Evolutionary conservation across 2,888 invertebrate genomes (phyloP).

Genomic region (Meiosimyza decipiens): DNA sequence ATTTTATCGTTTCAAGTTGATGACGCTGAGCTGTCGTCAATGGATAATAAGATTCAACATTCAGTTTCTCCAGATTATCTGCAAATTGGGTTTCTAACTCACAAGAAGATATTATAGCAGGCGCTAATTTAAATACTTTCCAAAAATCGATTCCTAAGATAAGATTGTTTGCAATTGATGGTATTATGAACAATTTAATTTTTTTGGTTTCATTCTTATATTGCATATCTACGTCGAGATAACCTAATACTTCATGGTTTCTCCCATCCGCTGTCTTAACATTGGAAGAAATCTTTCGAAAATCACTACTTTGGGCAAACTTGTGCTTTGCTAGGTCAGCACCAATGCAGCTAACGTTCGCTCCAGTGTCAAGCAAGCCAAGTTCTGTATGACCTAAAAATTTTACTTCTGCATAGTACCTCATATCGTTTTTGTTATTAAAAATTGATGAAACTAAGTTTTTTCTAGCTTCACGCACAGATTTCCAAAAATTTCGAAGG

Average conservation of each 20-base stretch:
- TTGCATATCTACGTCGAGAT: conserved; percentile 7
- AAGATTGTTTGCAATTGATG: conserved; percentile 17
- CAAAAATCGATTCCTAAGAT: no score
- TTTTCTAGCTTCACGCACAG: not conserved
- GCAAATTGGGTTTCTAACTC: not conserved
- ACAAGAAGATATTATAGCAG: not conserved
- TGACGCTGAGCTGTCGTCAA: not conserved
- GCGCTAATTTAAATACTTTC: no score
- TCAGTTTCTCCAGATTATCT: not conserved
- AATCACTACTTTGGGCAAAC: not conserved
- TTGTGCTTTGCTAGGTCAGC: not conserved
- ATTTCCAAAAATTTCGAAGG: not conserved
- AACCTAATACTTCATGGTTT: not conserved
- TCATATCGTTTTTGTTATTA: not conserved
- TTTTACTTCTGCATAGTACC: not conserved
- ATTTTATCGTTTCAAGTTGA: not conserved
- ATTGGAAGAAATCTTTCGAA: not conserved
- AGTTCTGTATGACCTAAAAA: not conserved
- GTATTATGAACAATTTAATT: conserved; percentile 21
- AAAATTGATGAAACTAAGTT: not conserved
- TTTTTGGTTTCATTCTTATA: not conserved
- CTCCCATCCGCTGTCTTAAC: conserved; percentile 1
- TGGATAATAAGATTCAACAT: not conserved
- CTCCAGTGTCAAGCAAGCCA: not conserved
- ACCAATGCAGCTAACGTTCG: not conserved